These are phyloP conservation scores for Sclerurus mexicanus DNA, from an alignment of 2,113 vertebrate genomes.

Conservation along the genomic window DNA sequence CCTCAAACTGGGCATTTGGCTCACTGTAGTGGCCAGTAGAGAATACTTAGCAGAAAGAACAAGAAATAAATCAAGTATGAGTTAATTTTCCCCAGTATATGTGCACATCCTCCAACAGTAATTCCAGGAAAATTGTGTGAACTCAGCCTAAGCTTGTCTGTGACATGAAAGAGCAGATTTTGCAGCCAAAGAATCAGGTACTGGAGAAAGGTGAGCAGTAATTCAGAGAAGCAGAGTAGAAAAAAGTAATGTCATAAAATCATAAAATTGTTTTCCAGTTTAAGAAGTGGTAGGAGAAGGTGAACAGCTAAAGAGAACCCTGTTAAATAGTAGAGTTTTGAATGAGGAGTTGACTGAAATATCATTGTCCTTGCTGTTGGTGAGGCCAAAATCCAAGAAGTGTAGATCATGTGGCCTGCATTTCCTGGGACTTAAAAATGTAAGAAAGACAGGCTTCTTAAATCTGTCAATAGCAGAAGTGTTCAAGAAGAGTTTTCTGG, in stretches of 20 bases:
- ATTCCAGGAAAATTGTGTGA: background rate
- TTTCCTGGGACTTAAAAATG: background rate
- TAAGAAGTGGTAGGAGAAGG: background rate
- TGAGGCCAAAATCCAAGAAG: background rate
- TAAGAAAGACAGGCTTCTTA: background rate
- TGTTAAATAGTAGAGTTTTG: background rate
- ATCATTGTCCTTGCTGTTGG: background rate
- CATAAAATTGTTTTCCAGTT: background rate
- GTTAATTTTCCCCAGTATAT: background rate
- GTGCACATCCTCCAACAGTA: background rate
- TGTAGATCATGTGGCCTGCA: background rate
- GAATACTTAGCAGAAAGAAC: background rate
- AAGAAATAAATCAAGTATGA: background rate
- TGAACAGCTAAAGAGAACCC: background rate
- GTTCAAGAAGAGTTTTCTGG: background rate
- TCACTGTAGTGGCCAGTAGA: background rate
- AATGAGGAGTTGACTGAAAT: background rate
- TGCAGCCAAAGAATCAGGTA: background rate
- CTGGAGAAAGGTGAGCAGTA: background rate
- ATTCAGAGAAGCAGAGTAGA: background rate
- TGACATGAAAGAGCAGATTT: background rate
- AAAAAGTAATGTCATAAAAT: background rate
- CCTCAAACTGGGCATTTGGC: background rate
- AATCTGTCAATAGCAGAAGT: background rate
- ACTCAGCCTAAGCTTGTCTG: background rate